Base-by-base conservation (phyloP, 2,888 invertebrate species). In the Mythimna albipuncta region DNA sequence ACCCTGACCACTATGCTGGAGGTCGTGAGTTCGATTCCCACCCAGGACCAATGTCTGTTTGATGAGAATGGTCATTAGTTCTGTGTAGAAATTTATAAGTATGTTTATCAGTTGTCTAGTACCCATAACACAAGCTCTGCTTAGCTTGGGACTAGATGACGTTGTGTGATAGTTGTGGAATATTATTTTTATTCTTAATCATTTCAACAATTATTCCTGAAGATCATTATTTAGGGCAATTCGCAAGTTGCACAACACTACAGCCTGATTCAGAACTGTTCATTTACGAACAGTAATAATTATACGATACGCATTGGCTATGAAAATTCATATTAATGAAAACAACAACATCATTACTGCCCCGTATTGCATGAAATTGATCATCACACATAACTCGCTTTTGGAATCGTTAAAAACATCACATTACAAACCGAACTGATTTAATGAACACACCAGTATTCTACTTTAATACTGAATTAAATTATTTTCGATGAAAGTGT, bases 361-460 rank as follows among this genome's bases (percentile, higher is more conserved):
- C 9, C 26, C 35, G 47, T 47, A 55, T 57, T 64, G 54, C 44
- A 64, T 81, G n/a, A 69, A 69, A 70, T 62, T 77, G 71, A 55
- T 81, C 54, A 77, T 58, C 58, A 38, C 71, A 57, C 41, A 57
- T 1, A 76, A 11, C 19, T 58, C 52, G 57, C 16, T 71, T 82
- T 71, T 65, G 47, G 54, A 11, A 35, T 41, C 57, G 26, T 55
- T 72, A 69, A 66, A 69, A 62, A 54, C 26, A 69, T n/a, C 47
- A 76, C n/a, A 69, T 59, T 61, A 59, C 50, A 19, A 68, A 26
- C 26, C 13, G 54, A 57, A 6, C 59, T 47, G 19, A 69, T 81
- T 84, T 72, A 82, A 70, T 77, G 82, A 81, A 77, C 78, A 32
- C 77, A 16, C 50, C 50, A 58, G 50, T 59, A 44, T 63, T 54